Evolutionary conservation across 2,888 invertebrate genomes (phyloP), one percentile per base, ranked within the genome.

Genomic region (Sceliomorpha sp.): DNA sequence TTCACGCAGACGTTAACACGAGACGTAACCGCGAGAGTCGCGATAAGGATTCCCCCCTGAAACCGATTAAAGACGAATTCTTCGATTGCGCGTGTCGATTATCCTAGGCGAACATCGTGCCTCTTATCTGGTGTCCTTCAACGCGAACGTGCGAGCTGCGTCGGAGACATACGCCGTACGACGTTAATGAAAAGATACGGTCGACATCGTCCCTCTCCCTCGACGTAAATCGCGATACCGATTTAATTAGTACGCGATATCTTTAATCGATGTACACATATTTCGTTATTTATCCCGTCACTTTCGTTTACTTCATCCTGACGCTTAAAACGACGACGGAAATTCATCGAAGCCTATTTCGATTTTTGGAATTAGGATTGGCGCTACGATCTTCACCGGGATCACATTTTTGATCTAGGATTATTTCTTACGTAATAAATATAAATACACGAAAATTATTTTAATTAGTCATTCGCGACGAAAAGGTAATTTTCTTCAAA

Each of bases 1-100:
- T 51, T 56, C 68, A 37, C 31, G 17, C 13, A 62, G 68, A 56
- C 62, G 62, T 62, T 36, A 68, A 68, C 59, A 59, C 53, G 59
- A 12, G 9, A 37, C 36, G 47, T 40, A 34, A 20, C 44, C 45
- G 20, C 12, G 55, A 55, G 53, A 15, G 55, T 24, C 24, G 37
- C 60, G 62, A 60, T 68, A 62, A 62, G 50, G 32, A 10, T 45
- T 12, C 45, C 47, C 39, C 12, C 8, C 17, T n/a, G 15, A 15
- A 10, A 39, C 39, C 31, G 55, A 60, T 60, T 55, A 40, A 60
- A 55, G 37, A 42, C 67, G 50, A 50, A 62, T 56, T 51, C 32
- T 5, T 45, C 68, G 63, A 63, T 63, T 17, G 63, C 58, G 37
- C 53, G 53, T 47, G 53, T 58, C 69, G 69, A 69, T 69, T 63